phyloP scores from a whole-genome alignment of 1,140 invertebrate genomes.

The Monomorium pharaonis region DNA sequence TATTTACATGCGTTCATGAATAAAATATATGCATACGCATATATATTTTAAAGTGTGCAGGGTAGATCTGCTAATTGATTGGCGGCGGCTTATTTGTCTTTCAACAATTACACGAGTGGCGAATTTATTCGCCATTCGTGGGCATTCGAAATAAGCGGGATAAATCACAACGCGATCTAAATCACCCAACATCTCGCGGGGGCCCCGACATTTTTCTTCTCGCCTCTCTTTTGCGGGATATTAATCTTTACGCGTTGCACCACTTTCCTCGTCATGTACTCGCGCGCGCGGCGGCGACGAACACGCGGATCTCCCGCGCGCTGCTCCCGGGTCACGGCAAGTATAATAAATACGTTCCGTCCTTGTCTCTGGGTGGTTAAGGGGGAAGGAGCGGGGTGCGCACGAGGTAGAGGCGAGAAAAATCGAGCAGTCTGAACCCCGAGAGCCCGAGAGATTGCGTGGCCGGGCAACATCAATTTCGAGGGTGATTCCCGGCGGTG shows the following conservation, averaged over 20 bases:
- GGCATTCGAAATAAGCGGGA: neutral
- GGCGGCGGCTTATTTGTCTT: slow-evolving; percentile 4
- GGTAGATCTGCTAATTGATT: neutral
- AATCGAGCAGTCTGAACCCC: slow-evolving; percentile 62
- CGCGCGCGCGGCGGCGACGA: neutral
- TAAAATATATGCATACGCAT: too few relatives aligned
- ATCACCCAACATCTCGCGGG: slow-evolving; percentile 18
- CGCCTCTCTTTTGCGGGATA: slow-evolving; percentile 24
- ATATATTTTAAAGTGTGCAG: neutral
- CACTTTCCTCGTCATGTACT: slow-evolving; percentile 6
- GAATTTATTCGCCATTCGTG: neutral
- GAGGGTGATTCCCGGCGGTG: slow-evolving; percentile 62
- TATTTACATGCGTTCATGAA: neutral
- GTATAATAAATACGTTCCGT: slow-evolving; percentile 44
- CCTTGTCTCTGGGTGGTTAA: neutral
- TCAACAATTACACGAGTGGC: neutral
- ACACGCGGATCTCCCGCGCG: neutral
- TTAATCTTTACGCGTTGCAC: slow-evolving; percentile 43
- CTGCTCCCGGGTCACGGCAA: slow-evolving; percentile 15
- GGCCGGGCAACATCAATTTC: slow-evolving; percentile 65
- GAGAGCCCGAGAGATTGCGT: slow-evolving; percentile 58
- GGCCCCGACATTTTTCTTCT: slow-evolving; percentile 7
- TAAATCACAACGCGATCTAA: slow-evolving; percentile 29
- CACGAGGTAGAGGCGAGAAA: slow-evolving; percentile 35
- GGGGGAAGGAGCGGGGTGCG: neutral